Percentiles rank a stretch among this genome's conserved stretches.
phyloP scores from a whole-genome alignment of 30 jellyfish, hydroid and myxozoan genomes.

The Turritopsis dohrnii region DNA sequence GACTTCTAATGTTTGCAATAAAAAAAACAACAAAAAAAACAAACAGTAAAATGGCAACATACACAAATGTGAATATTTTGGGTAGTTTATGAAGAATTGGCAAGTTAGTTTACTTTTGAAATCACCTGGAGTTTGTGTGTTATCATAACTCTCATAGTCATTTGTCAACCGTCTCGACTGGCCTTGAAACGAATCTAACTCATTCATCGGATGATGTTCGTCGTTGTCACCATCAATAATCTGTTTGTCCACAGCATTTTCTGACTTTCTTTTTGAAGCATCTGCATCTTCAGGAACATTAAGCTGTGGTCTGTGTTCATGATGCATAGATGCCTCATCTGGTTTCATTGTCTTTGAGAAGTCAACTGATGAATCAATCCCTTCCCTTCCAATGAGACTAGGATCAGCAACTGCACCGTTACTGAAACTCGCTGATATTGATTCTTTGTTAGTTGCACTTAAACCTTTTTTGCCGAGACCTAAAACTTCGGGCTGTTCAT shows the following conservation, averaged over 20 bases:
- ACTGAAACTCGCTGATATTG: not conserved
- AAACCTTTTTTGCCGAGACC: constrained; percentile 31
- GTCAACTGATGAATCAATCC: not conserved
- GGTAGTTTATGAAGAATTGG: not conserved
- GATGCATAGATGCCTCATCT: not conserved
- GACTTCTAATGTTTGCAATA: not conserved
- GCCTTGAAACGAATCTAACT: not conserved
- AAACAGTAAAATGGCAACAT: no score
- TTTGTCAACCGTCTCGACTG: not conserved
- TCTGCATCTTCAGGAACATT: not conserved
- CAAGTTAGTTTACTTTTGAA: not conserved
- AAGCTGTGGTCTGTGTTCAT: not conserved
- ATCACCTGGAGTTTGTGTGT: not conserved
- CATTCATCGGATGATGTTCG: not conserved
- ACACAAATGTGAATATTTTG: not conserved
- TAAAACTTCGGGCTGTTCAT: constrained; percentile 26
- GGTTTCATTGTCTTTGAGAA: not conserved
- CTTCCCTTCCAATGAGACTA: constrained; percentile 4
- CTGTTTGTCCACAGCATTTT: constrained; percentile 9
- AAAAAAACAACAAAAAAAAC: no score
- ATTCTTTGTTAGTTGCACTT: constrained; percentile 14
- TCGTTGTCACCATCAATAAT: constrained; percentile 1
- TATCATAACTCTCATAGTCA: not conserved
- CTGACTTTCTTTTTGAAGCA: not conserved
- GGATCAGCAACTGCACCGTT: constrained; percentile 4